These are phyloP conservation scores for Morbakka virulenta DNA, from an alignment of 30 jellyfish, hydroid and myxozoan genomes.

Conservation along the genomic window DNA sequence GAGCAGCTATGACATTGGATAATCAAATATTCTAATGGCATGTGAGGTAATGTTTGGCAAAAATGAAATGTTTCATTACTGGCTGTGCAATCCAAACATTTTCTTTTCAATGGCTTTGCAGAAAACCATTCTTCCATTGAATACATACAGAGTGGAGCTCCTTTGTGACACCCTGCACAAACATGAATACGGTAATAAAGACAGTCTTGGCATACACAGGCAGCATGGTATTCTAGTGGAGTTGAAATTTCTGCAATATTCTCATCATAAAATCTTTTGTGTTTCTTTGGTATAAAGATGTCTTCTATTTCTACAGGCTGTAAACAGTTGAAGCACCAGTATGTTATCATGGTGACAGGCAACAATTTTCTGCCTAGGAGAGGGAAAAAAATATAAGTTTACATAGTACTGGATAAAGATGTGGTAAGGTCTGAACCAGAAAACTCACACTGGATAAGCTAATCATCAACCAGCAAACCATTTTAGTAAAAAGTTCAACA, in stretches of 20 bases:
- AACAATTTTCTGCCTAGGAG: no score
- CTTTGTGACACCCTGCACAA: slow-evolving; percentile 68
- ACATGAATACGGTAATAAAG: slow-evolving; percentile 81
- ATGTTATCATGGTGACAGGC: slow-evolving; percentile 55
- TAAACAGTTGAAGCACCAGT: slow-evolving; percentile 88
- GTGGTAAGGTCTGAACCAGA: no score
- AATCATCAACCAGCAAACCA: no score
- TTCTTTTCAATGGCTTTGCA: slow-evolving; percentile 46
- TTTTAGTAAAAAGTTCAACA: no score
- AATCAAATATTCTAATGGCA: slow-evolving; percentile 78
- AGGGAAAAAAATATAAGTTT: no score
- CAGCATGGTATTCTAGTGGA: slow-evolving; percentile 38
- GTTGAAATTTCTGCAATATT: slow-evolving; percentile 56
- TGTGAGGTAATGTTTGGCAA: slow-evolving; percentile 36
- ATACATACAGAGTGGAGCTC: slow-evolving; percentile 93
- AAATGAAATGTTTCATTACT: slow-evolving; percentile 62
- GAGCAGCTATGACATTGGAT: slow-evolving; percentile 80
- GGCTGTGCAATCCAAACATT: slow-evolving; percentile 95
- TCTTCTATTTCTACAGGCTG: slow-evolving; percentile 85
- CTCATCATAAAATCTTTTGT: slow-evolving; percentile 48
- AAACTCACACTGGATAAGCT: no score
- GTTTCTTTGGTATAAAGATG: slow-evolving; percentile 52
- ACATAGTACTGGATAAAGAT: no score
- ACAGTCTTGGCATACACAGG: slow-evolving; percentile 89
- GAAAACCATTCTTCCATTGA: slow-evolving; percentile 86